Evolutionary conservation across 2,797 vertebrate genomes (phyloP), one percentile per base, ranked within the genome.

Genomic region (Toxotes lorentzi): DNA sequence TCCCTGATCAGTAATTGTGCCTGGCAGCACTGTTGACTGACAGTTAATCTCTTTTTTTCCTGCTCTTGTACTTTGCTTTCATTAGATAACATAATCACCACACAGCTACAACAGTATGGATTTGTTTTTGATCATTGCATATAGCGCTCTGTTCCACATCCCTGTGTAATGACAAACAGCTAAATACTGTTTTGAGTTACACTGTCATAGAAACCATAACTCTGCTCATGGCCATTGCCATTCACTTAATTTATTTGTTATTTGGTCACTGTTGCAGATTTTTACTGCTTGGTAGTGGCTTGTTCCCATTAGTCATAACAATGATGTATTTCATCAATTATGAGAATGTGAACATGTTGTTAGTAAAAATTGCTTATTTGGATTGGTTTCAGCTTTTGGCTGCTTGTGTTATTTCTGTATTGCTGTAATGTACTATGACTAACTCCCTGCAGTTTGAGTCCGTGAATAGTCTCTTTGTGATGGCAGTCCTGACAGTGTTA

Each of bases 151-250:
- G 35, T 71, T 70, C 59, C 68, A 67, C 65, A 73, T 81, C 51
- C 65, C 48, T 74, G 58, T 70, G 67, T 57, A 76, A 82, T 59
- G 70, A 80, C 72, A 84, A 83, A 70, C 45, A 34, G 67, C 70
- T 50, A 79, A 78, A 76, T 73, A 53, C 71, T 12, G 7, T 76
- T 83, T 88, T 77, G 70, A 75, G 34, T 57, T 87, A n/a, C 67
- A 89, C 93, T 86, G 91, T 92, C 92, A 93, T 92, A 91, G 91
- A 91, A 92, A 93, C 91, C 65, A 85, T 67, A 84, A 88, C 73
- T 76, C 69, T 88, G 81, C 85, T 83, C 70, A 78, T 83, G 64
- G 85, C 82, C 77, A 76, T 63, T 13, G 12, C 63, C 65, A 68
- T 80, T 92, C 53, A 86, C 13, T 70, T 79, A 70, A 92, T 91